Evolutionary conservation across 1,140 invertebrate species (phyloP).

Genomic region (Temnothorax nylanderi): DNA sequence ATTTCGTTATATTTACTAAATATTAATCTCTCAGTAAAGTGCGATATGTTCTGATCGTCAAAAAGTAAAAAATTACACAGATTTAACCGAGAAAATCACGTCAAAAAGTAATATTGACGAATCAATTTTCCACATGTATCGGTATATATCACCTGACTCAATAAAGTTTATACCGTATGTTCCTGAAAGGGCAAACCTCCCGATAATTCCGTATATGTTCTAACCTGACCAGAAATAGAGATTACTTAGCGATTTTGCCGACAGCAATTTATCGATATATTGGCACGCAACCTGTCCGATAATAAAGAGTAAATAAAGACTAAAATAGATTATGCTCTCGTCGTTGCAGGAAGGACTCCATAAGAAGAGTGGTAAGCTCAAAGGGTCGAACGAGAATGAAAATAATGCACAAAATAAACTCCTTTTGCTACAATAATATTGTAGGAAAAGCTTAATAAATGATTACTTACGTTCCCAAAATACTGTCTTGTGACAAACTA

Average conservation of each 20-base stretch:
- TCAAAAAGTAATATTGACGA: slow-evolving; percentile 14
- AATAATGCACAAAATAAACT: slow-evolving; percentile 41
- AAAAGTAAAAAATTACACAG: neutral
- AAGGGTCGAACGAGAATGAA: slow-evolving; percentile 38
- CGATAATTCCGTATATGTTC: slow-evolving; percentile 39
- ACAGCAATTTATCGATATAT: slow-evolving; percentile 57
- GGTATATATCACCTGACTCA: neutral
- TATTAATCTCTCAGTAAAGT: neutral
- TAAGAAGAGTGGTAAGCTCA: slow-evolving; percentile 14
- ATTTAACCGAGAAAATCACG: neutral
- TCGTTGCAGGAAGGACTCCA: neutral
- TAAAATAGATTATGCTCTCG: slow-evolving; percentile 50
- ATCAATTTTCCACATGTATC: slow-evolving; percentile 7
- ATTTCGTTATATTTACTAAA: neutral
- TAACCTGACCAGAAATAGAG: slow-evolving; percentile 56
- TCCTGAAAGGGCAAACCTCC: slow-evolving; percentile 41
- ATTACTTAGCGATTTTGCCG: slow-evolving; percentile 42
- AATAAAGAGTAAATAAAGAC: slow-evolving; percentile 61
- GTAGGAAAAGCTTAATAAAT: neutral
- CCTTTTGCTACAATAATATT: neutral
- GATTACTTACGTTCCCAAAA: neutral
- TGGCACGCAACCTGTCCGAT: slow-evolving; percentile 49
- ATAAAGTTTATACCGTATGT: slow-evolving; percentile 19
- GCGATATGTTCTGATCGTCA: neutral
- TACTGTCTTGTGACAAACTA: neutral